Conservation (phyloP, 2,113 vertebrate species). For the Ariopsis seemanni region DNA sequence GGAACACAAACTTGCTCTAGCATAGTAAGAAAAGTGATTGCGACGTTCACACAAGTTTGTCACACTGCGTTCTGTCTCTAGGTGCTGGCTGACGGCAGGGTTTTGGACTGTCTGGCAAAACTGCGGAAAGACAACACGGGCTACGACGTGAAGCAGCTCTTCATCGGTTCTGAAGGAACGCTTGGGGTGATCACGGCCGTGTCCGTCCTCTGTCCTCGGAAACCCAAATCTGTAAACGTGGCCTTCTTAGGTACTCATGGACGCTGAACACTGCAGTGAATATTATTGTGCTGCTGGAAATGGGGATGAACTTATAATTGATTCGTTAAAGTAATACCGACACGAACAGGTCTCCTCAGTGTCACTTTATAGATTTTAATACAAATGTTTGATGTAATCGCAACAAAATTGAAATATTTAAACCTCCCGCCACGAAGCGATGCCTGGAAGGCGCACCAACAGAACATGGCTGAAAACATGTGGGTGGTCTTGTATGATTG, state of each 20-base stretch:
- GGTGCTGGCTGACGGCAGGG: slow-evolving; percentile 85
- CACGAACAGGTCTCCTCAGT: too few species aligned
- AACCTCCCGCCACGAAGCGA: too few species aligned
- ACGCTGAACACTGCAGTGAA: neutral
- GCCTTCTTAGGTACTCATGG: slow-evolving; percentile 83
- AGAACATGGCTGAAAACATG: too few species aligned
- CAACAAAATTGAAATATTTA: too few species aligned
- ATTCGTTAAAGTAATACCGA: too few species aligned
- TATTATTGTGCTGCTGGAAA: neutral
- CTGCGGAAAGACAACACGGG: slow-evolving; percentile 95
- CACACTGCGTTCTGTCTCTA: slow-evolving; percentile 46
- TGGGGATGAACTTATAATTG: too few species aligned
- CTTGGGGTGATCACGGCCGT: slow-evolving; percentile 88
- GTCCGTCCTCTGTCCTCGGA: slow-evolving; percentile 87
- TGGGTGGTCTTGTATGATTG: too few species aligned
- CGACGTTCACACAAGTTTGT: neutral
- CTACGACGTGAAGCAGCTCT: slow-evolving; percentile 96
- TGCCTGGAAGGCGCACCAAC: too few species aligned
- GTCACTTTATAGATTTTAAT: too few species aligned
- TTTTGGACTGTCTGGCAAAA: slow-evolving; percentile 82
- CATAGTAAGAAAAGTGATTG: too few species aligned
- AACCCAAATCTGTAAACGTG: slow-evolving; percentile 84
- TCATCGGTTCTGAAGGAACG: slow-evolving; percentile 94
- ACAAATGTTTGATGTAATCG: too few species aligned
- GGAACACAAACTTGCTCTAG: neutral